A percentile compares a stretch with the other conserved stretches of the same genome.
Evolutionary conservation across 2,797 vertebrate genomes (phyloP).

Genomic region (Graptemys geographica): DNA sequence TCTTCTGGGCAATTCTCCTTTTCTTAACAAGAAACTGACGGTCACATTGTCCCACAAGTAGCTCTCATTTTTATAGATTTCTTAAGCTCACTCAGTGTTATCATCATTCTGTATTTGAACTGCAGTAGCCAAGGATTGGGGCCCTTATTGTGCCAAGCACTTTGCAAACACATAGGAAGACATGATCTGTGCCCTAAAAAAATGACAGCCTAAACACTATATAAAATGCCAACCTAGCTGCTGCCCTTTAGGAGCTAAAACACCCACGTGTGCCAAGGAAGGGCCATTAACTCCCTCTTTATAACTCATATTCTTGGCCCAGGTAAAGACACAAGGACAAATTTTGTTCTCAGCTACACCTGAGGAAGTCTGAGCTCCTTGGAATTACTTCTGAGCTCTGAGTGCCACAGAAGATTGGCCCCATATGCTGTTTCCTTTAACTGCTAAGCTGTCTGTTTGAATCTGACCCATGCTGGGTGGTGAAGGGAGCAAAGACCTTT

Average conservation of each 20-base stretch:
- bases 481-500: not conserved
- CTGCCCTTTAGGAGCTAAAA: not conserved
- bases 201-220: not conserved
- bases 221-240: not conserved
- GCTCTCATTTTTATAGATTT: not conserved
- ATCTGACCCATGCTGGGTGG: not conserved
- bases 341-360: not conserved
- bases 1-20: too few species aligned
- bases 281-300: not conserved
- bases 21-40: not conserved
- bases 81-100: rapidly evolving
- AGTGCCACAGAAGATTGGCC: not conserved
- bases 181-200: too few species aligned
- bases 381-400: not conserved
- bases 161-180: not conserved
- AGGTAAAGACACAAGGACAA: not conserved
- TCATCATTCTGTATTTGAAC: not conserved
- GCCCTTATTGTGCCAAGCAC: not conserved
- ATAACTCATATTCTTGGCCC: not conserved
- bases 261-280: not conserved
- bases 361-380: not conserved
- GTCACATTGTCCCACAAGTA: not conserved
- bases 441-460: not conserved
- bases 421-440: not conserved
- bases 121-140: not conserved